Conservation (phyloP, 2,113 vertebrate genomes). For the Pleuronectes platessa region DNA sequence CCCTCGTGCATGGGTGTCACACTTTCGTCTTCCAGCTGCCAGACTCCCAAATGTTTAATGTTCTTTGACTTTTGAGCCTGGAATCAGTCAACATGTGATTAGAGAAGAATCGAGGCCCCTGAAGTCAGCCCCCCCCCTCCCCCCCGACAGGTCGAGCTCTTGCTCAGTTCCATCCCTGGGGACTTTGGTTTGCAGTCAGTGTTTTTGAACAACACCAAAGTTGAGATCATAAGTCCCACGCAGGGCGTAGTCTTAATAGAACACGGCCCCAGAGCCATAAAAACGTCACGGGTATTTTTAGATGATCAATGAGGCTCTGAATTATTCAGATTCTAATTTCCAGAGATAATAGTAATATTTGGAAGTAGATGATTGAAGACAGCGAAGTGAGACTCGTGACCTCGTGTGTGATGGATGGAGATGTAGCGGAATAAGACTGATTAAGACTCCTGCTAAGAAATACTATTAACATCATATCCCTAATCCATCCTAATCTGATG, state of each 20-base stretch:
- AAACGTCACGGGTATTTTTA: slow-evolving; percentile 70
- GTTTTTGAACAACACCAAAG: slow-evolving; percentile 29
- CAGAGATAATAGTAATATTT: slow-evolving; percentile 74
- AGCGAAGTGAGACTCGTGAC: slow-evolving; percentile 28
- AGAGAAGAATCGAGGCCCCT: not conserved
- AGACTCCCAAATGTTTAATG: not conserved
- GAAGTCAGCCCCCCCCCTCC: not conserved
- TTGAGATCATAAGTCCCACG: slow-evolving; percentile 39
- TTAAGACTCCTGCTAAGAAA: not conserved
- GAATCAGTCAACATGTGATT: not conserved
- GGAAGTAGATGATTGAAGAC: slow-evolving; percentile 44
- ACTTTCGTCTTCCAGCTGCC: not conserved
- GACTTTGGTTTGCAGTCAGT: slow-evolving; percentile 6
- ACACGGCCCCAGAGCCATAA: slow-evolving; percentile 40
- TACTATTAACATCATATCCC: not conserved
- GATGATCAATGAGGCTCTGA: slow-evolving; percentile 72
- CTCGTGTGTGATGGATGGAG: slow-evolving; percentile 42
- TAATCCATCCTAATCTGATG: not conserved
- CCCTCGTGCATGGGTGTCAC: slow-evolving; percentile 12
- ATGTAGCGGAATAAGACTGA: not conserved
- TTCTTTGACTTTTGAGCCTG: not conserved
- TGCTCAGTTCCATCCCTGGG: not conserved
- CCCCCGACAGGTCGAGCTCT: not conserved
- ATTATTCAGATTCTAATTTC: slow-evolving; percentile 79
- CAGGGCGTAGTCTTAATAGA: slow-evolving; percentile 33